A percentile compares a stretch with the other conserved stretches of the same genome.
Evolutionary conservation across 2,888 invertebrate species (phyloP).

Genomic region (Pocota personata): DNA sequence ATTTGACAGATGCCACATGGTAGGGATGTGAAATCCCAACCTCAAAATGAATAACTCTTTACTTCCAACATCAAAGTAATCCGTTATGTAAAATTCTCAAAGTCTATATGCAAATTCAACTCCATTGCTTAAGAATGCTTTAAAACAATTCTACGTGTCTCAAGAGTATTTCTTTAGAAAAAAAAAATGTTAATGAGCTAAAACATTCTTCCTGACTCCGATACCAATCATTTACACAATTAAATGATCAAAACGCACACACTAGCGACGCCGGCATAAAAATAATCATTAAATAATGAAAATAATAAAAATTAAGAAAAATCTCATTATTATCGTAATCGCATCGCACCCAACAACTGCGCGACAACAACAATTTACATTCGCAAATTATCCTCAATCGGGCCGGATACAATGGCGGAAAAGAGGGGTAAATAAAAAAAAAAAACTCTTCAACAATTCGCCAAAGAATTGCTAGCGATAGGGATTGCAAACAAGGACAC

Average conservation of each 20-base stretch:
- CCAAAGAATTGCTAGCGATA: constrained; percentile 59
- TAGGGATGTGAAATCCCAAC: too few relatives aligned
- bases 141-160: not conserved
- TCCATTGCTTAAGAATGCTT: not conserved
- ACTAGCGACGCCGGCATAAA: not conserved
- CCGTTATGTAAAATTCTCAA: too few relatives aligned
- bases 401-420: constrained; percentile 44
- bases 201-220: constrained; percentile 43
- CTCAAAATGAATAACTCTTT: too few relatives aligned
- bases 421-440: not conserved
- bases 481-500: constrained; percentile 62
- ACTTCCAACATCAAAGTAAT: too few relatives aligned
- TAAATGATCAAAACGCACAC: constrained; percentile 45
- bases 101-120: not conserved
- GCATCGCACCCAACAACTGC: constrained; percentile 51
- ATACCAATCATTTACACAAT: constrained; percentile 60
- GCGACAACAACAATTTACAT: constrained; percentile 60
- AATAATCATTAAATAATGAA: constrained; percentile 67
- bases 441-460: constrained; percentile 24
- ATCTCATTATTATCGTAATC: constrained; percentile 73
- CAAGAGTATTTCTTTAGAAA: not conserved
- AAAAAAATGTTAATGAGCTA: constrained; percentile 65
- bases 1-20: too few relatives aligned
- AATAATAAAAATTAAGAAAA: constrained; percentile 72
- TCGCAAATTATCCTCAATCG: constrained; percentile 70